Evolutionary conservation across 2,113 vertebrate species (phyloP), one percentile per base, ranked within the genome.

Genomic region (Sander vitreus): DNA sequence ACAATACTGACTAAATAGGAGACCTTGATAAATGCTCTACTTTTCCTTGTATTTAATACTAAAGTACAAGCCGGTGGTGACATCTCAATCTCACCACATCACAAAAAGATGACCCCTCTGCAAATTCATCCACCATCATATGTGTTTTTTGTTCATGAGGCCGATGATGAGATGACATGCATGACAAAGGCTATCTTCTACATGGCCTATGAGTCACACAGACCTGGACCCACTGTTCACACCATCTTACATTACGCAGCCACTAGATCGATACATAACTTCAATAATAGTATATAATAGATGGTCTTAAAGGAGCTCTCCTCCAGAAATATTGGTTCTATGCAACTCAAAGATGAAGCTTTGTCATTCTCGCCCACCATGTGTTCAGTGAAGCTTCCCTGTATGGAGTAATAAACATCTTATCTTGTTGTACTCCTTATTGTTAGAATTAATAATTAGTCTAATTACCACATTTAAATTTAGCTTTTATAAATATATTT

Each of bases 191-290:
- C 76, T 0, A 21, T 54, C 30, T 27, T 48, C 27, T 25, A 51
- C 13, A 27, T 71, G 68, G 69, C 81, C 72, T 66, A 81, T 87
- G 78, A 88, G 74, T 91, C 88, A 93, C 80, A 77, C 15, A 36
- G 71, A 77, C 65, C 54, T 25, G 55, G 73, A 87, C 70, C 45
- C 25, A 30, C 45, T 45, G 33, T 16, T 59, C 55, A 64, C 78
- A 33, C 60, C 19, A 6, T 19, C 45, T 83, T 77, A 88, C 70
- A 83, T 81, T 80, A 88, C 48, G 66, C 59, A 47, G 50, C 73
- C 72, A 45, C 75, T 1, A 68, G 43, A 80, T 68, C 57, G 63
- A 62, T 39, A 57, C 23, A 15, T 18, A 77, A 76, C 74, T 67
- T 78, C 12, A 14, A 67, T 47, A 70, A 65, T 21, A 15, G 39